phyloP scores from a whole-genome alignment of 1,140 invertebrate species.

The Polypedilum pembai region DNA sequence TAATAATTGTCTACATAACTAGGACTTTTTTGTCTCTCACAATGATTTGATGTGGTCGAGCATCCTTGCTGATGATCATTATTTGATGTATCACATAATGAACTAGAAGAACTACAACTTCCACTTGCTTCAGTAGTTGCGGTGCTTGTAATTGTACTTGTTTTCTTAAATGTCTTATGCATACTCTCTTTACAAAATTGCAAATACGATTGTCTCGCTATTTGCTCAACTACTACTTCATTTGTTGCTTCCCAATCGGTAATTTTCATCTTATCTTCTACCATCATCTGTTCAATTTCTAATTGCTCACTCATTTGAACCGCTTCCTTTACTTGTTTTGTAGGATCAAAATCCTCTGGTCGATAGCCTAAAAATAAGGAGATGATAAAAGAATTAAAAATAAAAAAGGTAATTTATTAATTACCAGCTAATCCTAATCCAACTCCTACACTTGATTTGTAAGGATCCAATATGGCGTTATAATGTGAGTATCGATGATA shows the following conservation, averaged over 20 bases:
- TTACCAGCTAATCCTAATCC: conserved; percentile 74
- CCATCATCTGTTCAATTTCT: conserved; percentile 85
- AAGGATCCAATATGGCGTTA: conserved; percentile 85
- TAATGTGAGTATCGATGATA: conserved; percentile 88
- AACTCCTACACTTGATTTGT: conserved; percentile 75
- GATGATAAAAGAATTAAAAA: too few species aligned
- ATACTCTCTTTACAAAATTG: conserved; percentile 76
- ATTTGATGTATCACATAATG: conserved; percentile 1
- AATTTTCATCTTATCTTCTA: conserved; percentile 85
- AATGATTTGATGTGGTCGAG: not conserved
- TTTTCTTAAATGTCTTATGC: conserved; percentile 30
- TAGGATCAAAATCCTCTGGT: conserved; percentile 65
- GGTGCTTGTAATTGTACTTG: conserved; percentile 28
- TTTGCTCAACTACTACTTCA: conserved; percentile 85
- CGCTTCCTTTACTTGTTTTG: conserved; percentile 69
- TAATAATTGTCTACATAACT: not conserved
- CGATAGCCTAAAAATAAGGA: conserved; percentile 48
- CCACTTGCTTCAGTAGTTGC: conserved; percentile 22
- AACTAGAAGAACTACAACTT: not conserved
- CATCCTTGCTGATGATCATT: conserved; percentile 1
- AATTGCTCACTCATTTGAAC: conserved; percentile 74
- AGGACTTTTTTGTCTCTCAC: not conserved
- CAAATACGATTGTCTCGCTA: conserved; percentile 80
- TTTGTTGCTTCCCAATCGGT: conserved; percentile 93
- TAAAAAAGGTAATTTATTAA: too few species aligned